Evolutionary conservation across 2,797 vertebrate genomes (phyloP).

Genomic region (Saguinus oedipus): DNA sequence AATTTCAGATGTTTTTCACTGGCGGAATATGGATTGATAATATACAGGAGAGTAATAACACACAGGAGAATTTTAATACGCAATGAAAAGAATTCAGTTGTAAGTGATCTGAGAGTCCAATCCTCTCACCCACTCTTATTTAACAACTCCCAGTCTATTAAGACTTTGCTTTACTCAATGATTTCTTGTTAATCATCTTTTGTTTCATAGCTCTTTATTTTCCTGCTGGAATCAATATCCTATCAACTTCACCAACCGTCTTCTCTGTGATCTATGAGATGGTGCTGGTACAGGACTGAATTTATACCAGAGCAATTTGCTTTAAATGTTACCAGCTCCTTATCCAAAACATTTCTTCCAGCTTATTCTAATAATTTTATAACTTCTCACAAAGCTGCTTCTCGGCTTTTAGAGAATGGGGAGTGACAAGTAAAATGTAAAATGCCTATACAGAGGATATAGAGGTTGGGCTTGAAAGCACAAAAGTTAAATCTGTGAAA

Average conservation of each 20-base stretch:
- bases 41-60: slow-evolving; percentile 43
- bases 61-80: slow-evolving; percentile 55
- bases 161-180: slow-evolving; percentile 56
- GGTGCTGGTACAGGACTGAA: slow-evolving; percentile 40
- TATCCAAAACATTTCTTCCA: slow-evolving; percentile 58
- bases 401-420: slow-evolving; percentile 9
- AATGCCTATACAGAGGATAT: background rate
- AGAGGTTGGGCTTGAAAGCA: background rate
- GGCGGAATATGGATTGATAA: slow-evolving; percentile 69
- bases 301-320: slow-evolving; percentile 75
- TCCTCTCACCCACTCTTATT: slow-evolving; percentile 57
- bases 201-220: slow-evolving; percentile 74
- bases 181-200: slow-evolving; percentile 76
- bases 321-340: slow-evolving; percentile 69
- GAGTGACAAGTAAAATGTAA: slow-evolving; percentile 42
- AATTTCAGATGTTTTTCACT: slow-evolving; percentile 73
- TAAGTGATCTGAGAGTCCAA: slow-evolving; percentile 52
- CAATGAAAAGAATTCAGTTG: slow-evolving; percentile 37
- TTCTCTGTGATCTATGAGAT: slow-evolving; percentile 73
- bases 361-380: slow-evolving; percentile 58
- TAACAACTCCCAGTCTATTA: slow-evolving; percentile 69
- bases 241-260: slow-evolving; percentile 68
- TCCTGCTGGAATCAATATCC: slow-evolving; percentile 67
- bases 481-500: background rate
- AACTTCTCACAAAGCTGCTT: background rate